Evolutionary conservation across 2,888 invertebrate species (phyloP).

Genomic region (Odontocerum albicorne): DNA sequence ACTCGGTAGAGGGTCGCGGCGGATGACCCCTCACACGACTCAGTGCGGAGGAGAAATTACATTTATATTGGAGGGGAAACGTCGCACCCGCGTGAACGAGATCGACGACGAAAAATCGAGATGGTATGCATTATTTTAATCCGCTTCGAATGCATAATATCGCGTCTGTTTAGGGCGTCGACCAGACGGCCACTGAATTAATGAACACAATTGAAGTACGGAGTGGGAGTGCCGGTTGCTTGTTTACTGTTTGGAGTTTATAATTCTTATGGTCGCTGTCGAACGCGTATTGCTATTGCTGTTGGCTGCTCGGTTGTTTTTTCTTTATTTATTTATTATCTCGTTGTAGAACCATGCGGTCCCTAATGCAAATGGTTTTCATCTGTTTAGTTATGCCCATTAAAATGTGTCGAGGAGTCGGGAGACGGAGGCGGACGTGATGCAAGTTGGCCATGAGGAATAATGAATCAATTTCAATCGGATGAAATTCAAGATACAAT

Average conservation of each 20-base stretch:
- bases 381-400: not conserved
- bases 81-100: constrained; percentile 3
- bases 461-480: not conserved
- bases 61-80: constrained; percentile 8
- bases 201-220: constrained; percentile 18
- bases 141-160: constrained; percentile 1
- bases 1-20: constrained; percentile 17
- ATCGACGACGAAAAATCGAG: constrained; percentile 10
- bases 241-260: constrained; percentile 15
- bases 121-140: not conserved
- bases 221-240: constrained; percentile 6
- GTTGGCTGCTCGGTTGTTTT: not conserved
- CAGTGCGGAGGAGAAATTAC: constrained; percentile 9
- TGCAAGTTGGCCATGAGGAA: not conserved
- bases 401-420: not conserved
- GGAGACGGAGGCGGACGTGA: not conserved
- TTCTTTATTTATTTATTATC: not conserved
- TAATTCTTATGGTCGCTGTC: not conserved
- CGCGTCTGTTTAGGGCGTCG: constrained; percentile 25
- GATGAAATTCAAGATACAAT: not conserved
- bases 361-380: not conserved
- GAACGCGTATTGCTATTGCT: not conserved
- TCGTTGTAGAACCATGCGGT: constrained; percentile 9
- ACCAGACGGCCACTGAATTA: constrained; percentile 25
- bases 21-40: constrained; percentile 10